A percentile compares a stretch with the other conserved stretches of the same genome.
These are phyloP conservation scores for Chaenodraco wilsoni DNA, from an alignment of 2,797 vertebrate species.

Conservation along the genomic window DNA sequence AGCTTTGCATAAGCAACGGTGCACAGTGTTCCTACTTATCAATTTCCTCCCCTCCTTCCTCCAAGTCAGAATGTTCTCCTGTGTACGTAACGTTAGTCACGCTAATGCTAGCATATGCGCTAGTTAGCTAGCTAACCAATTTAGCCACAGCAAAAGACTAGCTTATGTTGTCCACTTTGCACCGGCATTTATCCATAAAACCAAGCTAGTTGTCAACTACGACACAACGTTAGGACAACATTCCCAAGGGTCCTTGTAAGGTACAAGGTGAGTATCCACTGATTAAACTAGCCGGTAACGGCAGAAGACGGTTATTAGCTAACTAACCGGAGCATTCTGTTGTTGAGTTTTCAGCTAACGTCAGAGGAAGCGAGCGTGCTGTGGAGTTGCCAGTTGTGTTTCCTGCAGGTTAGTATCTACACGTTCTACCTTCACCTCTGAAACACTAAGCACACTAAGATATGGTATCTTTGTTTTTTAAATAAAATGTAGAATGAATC, in stretches of 20 bases:
- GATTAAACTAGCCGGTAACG: not conserved
- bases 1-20: slow-evolving; percentile 44
- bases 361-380: not conserved
- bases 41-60: slow-evolving; percentile 75
- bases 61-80: slow-evolving; percentile 36
- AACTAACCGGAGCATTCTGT: not conserved
- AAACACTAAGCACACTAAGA: not conserved
- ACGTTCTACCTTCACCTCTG: not conserved
- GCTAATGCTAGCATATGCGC: slow-evolving; percentile 46
- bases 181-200: not conserved
- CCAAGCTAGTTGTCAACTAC: not conserved
- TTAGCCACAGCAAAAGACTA: slow-evolving; percentile 15
- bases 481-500: no score
- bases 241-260: not conserved
- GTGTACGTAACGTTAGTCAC: slow-evolving; percentile 51
- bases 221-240: not conserved
- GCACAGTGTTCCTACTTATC: slow-evolving; percentile 55
- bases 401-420: not conserved
- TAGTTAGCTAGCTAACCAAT: slow-evolving; percentile 18
- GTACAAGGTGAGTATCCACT: not conserved
- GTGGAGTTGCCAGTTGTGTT: slow-evolving; percentile 48
- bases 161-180: slow-evolving; percentile 6
- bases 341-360: not conserved
- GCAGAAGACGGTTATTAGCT: slow-evolving; percentile 13
- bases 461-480: no score